These are phyloP conservation scores for Tautogolabrus adspersus DNA, from an alignment of 2,113 vertebrate species.

Conservation along the genomic window DNA sequence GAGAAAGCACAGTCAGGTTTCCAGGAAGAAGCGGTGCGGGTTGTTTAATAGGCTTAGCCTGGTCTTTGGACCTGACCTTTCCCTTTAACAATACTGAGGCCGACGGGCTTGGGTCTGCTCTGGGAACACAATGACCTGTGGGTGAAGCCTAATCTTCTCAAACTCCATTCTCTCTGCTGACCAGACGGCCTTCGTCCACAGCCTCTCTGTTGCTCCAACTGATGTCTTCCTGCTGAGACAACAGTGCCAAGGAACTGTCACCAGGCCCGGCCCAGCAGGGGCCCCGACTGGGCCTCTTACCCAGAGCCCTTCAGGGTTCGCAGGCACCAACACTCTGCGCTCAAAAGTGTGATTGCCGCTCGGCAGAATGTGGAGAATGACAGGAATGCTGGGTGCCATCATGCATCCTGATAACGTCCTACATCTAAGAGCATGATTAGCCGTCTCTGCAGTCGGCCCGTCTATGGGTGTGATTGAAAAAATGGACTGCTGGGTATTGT, in stretches of 20 bases:
- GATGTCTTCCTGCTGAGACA: constrained; percentile 97
- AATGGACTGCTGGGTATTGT: constrained; percentile 56
- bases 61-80: constrained; percentile 91
- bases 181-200: constrained; percentile 88
- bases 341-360: constrained; percentile 42
- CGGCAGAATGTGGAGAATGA: constrained; percentile 72
- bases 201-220: constrained; percentile 93
- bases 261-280: constrained; percentile 83
- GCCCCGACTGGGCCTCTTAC: constrained; percentile 49
- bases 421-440: constrained; percentile 68
- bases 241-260: constrained; percentile 95
- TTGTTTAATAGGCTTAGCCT: constrained; percentile 85
- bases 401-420: constrained; percentile 64
- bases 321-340: constrained; percentile 57
- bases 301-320: constrained; percentile 55
- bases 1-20: constrained; percentile 78
- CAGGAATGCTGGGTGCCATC: constrained; percentile 77
- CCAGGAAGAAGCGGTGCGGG: constrained; percentile 55
- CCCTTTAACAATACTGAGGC: constrained; percentile 90
- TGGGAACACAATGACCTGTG: constrained; percentile 92
- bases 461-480: constrained; percentile 50
- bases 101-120: constrained; percentile 81
- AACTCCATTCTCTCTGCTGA: constrained; percentile 87
- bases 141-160: constrained; percentile 97
- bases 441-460: constrained; percentile 37